phyloP scores from a whole-genome alignment of 2,797 vertebrate species.

The Smutsia temminckii region DNA sequence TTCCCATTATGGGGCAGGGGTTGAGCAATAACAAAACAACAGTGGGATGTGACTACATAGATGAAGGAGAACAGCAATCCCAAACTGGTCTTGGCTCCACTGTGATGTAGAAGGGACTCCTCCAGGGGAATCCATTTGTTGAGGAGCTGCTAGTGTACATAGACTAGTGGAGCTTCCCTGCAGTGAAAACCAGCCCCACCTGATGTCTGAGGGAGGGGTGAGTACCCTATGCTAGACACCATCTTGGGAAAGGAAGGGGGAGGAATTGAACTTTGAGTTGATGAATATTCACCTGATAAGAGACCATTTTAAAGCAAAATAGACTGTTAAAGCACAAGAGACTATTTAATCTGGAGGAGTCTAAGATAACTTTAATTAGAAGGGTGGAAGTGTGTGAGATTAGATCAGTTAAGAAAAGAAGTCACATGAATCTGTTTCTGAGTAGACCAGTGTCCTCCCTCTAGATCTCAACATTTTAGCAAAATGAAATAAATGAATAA shows the following conservation, averaged over 20 bases:
- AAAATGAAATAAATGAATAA: slow-evolving; percentile 29
- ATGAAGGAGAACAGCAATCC: background rate
- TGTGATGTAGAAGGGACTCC: background rate
- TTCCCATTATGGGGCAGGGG: background rate
- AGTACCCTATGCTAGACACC: background rate
- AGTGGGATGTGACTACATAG: background rate
- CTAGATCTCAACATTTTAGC: background rate
- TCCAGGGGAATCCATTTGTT: background rate
- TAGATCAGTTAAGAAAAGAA: background rate
- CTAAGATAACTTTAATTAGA: background rate
- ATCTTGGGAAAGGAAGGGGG: background rate
- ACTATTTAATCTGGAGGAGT: slow-evolving; percentile 6
- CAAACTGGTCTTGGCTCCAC: background rate
- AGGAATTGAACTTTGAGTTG: slow-evolving; percentile 17
- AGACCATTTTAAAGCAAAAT: slow-evolving; percentile 33
- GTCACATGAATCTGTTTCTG: background rate
- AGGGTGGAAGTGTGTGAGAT: background rate
- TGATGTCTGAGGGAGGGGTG: background rate
- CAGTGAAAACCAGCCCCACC: background rate
- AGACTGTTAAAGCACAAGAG: slow-evolving; percentile 3
- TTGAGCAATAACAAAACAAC: background rate
- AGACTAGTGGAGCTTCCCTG: background rate
- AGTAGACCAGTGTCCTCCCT: background rate
- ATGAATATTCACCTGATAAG: background rate
- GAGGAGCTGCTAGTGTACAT: background rate